Evolutionary conservation across 2,113 vertebrate genomes (phyloP).

Genomic region (Choloepus hoffmanni): DNA sequence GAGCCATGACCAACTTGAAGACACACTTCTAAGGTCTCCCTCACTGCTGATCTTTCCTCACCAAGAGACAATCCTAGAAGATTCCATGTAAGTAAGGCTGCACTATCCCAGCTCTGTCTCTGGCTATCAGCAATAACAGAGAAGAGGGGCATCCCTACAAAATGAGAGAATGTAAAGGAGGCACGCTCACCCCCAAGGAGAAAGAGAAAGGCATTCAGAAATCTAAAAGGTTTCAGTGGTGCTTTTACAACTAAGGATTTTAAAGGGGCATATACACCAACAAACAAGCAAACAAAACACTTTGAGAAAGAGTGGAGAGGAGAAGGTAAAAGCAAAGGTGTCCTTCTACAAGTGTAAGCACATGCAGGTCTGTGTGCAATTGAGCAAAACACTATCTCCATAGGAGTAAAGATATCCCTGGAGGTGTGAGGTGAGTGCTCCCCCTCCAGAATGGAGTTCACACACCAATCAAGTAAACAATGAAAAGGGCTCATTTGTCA

Average conservation of each 20-base stretch:
- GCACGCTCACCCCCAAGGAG: background rate
- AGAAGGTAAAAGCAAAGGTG: background rate
- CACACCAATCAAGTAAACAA: constrained; percentile 25
- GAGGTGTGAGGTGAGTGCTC: background rate
- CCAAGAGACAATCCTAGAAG: background rate
- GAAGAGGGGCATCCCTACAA: background rate
- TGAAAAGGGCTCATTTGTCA: background rate
- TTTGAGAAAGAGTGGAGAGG: background rate
- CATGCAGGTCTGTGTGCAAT: background rate
- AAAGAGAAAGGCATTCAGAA: background rate
- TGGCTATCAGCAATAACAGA: background rate
- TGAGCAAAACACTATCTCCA: background rate
- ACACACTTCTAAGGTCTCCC: background rate
- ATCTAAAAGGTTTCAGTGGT: background rate
- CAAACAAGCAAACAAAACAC: background rate
- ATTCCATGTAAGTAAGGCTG: background rate
- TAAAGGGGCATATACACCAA: background rate
- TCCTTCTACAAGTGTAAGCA: background rate
- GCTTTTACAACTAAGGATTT: constrained; percentile 37
- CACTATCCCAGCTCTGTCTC: background rate
- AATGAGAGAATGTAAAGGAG: background rate
- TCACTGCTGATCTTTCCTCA: background rate
- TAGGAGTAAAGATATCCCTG: background rate
- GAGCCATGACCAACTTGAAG: background rate
- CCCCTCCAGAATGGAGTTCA: background rate